A percentile compares a stretch with the other conserved stretches of the same genome.
Conservation (phyloP, 1,140 invertebrate species). For the Hycleus phaleratus region DNA sequence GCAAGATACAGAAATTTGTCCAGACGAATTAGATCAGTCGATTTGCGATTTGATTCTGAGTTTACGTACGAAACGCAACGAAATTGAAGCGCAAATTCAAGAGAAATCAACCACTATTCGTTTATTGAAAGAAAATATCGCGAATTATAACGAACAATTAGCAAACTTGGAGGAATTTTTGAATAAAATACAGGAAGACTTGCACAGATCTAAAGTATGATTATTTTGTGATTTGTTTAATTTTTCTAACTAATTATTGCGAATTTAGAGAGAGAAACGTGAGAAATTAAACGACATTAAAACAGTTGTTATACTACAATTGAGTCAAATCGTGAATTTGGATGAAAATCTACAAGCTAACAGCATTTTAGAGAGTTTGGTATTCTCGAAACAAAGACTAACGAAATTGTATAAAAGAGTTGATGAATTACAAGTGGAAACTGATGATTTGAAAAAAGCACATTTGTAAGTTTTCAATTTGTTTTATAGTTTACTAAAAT, state of each 20-base stretch:
- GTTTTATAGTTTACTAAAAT: too few species aligned
- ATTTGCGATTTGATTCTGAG: too few species aligned
- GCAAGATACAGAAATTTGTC: too few species aligned
- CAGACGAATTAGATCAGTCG: too few species aligned
- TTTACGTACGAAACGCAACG: too few species aligned
- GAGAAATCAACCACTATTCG: constrained; percentile 43
- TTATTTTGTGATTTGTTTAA: too few species aligned
- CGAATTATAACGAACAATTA: constrained; percentile 34
- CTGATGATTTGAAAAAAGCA: constrained; percentile 49
- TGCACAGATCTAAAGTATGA: constrained; percentile 32
- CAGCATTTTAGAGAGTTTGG: constrained; percentile 51
- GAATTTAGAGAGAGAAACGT: constrained; percentile 47
- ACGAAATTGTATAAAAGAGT: constrained; percentile 52
- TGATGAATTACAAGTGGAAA: constrained; percentile 56
- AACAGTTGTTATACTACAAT: constrained; percentile 53
- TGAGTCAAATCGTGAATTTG: constrained; percentile 60
- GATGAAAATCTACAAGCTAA: constrained; percentile 42
- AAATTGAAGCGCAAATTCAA: constrained; percentile 19
- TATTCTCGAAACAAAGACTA: constrained; percentile 54
- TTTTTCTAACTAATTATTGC: too few species aligned
- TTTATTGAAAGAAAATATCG: constrained; percentile 39
- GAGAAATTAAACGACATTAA: constrained; percentile 59
- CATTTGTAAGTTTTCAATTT: constrained; percentile 27
- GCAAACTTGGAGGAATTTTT: constrained; percentile 33
- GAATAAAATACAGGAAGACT: constrained; percentile 31